Evolutionary conservation across 2,113 vertebrate species (phyloP).

Genomic region (Sciurus niger): DNA sequence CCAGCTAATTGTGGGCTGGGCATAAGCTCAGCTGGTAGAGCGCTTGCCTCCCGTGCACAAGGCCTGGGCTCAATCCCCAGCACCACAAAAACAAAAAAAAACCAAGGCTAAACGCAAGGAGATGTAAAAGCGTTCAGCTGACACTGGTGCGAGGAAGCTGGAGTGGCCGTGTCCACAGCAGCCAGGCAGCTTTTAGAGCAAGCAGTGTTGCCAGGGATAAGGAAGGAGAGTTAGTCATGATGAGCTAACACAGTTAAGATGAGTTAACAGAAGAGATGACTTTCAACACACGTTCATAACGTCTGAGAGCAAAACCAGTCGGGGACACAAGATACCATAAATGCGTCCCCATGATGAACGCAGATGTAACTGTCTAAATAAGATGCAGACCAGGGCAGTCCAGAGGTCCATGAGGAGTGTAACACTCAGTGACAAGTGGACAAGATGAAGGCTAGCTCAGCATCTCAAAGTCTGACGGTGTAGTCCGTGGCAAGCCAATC

Average conservation of each 20-base stretch:
- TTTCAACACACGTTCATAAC: background rate
- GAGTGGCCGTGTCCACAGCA: background rate
- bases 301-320: background rate
- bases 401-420: background rate
- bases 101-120: background rate
- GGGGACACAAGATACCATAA: background rate
- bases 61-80: no score
- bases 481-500: background rate
- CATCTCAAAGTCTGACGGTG: background rate
- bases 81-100: background rate
- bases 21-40: no score
- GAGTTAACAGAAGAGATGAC: background rate
- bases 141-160: background rate
- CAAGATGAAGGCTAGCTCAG: background rate
- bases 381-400: background rate
- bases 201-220: background rate
- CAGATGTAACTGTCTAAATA: background rate
- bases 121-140: background rate
- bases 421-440: background rate
- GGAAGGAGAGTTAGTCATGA: background rate
- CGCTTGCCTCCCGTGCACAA: no score
- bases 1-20: no score
- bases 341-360: background rate
- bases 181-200: background rate
- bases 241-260: no score